Base-by-base conservation (phyloP, 2,888 invertebrate species). In the Smittia aterrima region DNA sequence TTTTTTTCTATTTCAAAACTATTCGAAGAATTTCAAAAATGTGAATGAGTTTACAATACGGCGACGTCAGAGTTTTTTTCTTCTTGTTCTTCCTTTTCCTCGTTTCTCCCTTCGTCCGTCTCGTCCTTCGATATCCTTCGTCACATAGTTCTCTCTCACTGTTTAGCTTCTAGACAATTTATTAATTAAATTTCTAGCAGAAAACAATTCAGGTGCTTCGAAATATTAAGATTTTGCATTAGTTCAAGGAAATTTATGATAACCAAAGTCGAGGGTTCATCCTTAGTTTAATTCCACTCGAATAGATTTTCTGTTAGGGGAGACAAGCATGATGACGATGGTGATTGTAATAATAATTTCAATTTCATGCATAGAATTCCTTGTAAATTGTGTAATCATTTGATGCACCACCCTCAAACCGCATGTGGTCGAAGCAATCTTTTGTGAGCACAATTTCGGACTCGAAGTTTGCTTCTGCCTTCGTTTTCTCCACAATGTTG, bases 1-100 rank as follows among this genome's bases (percentile, higher is more conserved):
- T 74, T 74, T 74, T 74, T 74, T 73, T 25, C 74, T 72, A 72
- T 64, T 72, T 72, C 62, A 72, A 72, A 74, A 74, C 74, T 74
- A 74, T 74, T 74, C 54, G 18, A 74, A 74, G 27, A 25, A 74
- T 74, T 74, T 58, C 24, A 74, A 74, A 66, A 66, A 74, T 74
- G 64, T 64, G 66, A 40, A 40, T 27, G 74, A 54, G 47, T 74
- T 74, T 74, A 74, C 74, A 73, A 11, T 74, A n/a, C n/a, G n/a
- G 16, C 64, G 24, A 11, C 24, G 25, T 66, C 40, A 41, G 68
- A 22, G 41, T 16, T 40, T 40, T 47, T 68, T 40, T 22, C n/a
- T n/a, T n/a, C n/a, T n/a, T 6, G 22, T 54, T 72, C 18, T 16
- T 72, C 20, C 22, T 32, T 22, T 40, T 24, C 47, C 68, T 24